A percentile compares a stretch with the other conserved stretches of the same genome.
These are phyloP conservation scores for Rallus limicola DNA, from an alignment of 2,113 vertebrate species.

Conservation along the genomic window DNA sequence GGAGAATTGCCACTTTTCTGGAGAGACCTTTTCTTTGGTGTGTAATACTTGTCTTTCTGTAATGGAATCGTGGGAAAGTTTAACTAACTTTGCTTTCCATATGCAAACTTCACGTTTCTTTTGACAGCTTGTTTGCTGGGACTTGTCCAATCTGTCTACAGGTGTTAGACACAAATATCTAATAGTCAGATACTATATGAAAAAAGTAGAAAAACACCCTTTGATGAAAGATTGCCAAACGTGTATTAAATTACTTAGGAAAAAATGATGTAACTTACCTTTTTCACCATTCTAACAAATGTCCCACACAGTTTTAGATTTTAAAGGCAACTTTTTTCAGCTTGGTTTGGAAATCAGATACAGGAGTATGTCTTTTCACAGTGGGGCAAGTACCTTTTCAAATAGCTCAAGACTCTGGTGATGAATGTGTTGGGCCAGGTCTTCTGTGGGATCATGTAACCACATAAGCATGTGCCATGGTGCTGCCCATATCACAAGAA, in stretches of 20 bases:
- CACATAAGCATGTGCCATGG: neutral
- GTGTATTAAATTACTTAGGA: slow-evolving; percentile 10
- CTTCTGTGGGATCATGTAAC: neutral
- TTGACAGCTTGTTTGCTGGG: slow-evolving; percentile 61
- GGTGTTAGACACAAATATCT: slow-evolving; percentile 49
- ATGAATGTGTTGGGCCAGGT: neutral
- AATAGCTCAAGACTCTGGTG: neutral
- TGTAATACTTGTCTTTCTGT: slow-evolving; percentile 12
- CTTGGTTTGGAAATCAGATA: neutral
- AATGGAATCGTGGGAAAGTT: slow-evolving; percentile 53
- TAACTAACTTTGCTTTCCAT: slow-evolving; percentile 18
- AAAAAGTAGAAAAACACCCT: slow-evolving; percentile 27
- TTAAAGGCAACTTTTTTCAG: neutral
- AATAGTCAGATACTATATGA: slow-evolving; percentile 7
- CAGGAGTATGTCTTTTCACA: neutral
- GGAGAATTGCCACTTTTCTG: neutral
- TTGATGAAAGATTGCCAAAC: slow-evolving; percentile 41
- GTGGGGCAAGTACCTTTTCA: neutral
- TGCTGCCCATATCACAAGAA: neutral
- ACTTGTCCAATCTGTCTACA: slow-evolving; percentile 61
- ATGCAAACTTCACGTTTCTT: slow-evolving; percentile 56
- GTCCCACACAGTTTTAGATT: neutral
- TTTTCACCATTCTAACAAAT: neutral
- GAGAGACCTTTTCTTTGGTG: neutral
- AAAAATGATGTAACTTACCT: slow-evolving; percentile 13